Conservation (phyloP, 1,140 invertebrate species). For the Apis laboriosa region DNA sequence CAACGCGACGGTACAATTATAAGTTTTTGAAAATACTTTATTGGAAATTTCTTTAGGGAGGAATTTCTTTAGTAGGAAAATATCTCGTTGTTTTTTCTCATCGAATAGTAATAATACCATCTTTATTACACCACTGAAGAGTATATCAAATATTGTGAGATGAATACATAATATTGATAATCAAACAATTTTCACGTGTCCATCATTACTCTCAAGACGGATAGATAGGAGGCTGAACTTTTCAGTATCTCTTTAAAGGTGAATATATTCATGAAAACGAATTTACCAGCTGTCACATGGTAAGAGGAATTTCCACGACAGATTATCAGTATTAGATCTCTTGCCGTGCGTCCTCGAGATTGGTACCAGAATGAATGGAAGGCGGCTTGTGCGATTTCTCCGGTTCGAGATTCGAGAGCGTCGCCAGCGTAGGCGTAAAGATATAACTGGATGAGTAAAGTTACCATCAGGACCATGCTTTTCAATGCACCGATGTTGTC, state of each 20-base stretch:
- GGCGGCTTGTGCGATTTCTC: conserved; percentile 9
- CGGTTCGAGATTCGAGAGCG: conserved; percentile 34
- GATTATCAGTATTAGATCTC: conserved; percentile 41
- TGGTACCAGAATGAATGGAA: conserved; percentile 51
- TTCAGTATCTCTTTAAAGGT: conserved; percentile 52
- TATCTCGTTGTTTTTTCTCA: background rate
- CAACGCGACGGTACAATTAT: background rate
- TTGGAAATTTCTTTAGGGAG: background rate
- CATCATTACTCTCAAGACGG: conserved; percentile 42
- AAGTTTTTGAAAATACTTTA: background rate
- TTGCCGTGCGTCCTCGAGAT: conserved; percentile 26
- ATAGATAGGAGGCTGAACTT: conserved; percentile 38
- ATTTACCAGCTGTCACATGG: conserved; percentile 51
- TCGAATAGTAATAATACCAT: background rate
- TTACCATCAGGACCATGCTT: conserved; percentile 43
- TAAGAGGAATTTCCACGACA: conserved; percentile 30
- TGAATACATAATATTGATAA: background rate
- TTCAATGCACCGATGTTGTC: conserved; percentile 40
- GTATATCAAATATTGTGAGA: background rate
- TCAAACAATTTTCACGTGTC: conserved; percentile 12
- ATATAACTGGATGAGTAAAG: conserved; percentile 52
- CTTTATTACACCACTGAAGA: background rate
- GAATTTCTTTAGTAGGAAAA: background rate
- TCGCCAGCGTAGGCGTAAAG: conserved; percentile 56
- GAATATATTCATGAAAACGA: conserved; percentile 44